A percentile compares a stretch with the other conserved stretches of the same genome.
Evolutionary conservation across 2,797 vertebrate species (phyloP).

Genomic region (Margarornis squamiger): DNA sequence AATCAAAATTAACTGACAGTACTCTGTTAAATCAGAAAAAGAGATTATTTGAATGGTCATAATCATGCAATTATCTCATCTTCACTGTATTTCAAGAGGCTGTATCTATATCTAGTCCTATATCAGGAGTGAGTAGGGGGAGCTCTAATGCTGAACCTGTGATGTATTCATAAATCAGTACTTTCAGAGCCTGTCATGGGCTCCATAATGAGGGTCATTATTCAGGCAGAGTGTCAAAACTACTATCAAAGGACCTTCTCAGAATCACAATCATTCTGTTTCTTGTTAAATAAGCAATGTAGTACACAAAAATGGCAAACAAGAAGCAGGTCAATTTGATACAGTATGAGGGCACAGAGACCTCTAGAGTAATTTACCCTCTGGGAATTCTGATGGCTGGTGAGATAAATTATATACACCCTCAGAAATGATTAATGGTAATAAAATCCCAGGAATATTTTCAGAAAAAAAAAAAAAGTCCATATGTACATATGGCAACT

Average conservation of each 20-base stretch:
- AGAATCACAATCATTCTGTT: conserved; percentile 99
- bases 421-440: conserved; percentile 95
- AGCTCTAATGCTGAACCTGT: conserved; percentile 83
- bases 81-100: conserved; percentile 72
- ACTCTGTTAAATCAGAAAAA: conserved; percentile 72
- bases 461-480: conserved; percentile 66
- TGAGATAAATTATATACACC: conserved; percentile 96
- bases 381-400: conserved; percentile 92
- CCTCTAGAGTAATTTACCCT: conserved; percentile 99
- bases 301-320: conserved; percentile 99
- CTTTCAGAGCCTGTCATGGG: conserved; percentile 98
- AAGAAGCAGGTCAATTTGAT: conserved; percentile 99
- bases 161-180: conserved; percentile 99
- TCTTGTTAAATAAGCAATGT: conserved; percentile 99
- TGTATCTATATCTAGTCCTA: conserved; percentile 71
- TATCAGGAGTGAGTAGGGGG: conserved; percentile 76
- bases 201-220: conserved; percentile 99
- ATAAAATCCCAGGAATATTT: conserved; percentile 81
- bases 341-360: conserved; percentile 92
- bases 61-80: conserved; percentile 78
- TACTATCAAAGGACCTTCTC: conserved; percentile 99
- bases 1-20: conserved; percentile 71
- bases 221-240: conserved; percentile 99
- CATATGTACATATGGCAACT: conserved; percentile 72
- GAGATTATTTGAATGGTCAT: conserved; percentile 73